A percentile compares a stretch with the other conserved stretches of the same genome.
Conservation (phyloP, 2,888 invertebrate species). For the Ormyrus labotus region DNA sequence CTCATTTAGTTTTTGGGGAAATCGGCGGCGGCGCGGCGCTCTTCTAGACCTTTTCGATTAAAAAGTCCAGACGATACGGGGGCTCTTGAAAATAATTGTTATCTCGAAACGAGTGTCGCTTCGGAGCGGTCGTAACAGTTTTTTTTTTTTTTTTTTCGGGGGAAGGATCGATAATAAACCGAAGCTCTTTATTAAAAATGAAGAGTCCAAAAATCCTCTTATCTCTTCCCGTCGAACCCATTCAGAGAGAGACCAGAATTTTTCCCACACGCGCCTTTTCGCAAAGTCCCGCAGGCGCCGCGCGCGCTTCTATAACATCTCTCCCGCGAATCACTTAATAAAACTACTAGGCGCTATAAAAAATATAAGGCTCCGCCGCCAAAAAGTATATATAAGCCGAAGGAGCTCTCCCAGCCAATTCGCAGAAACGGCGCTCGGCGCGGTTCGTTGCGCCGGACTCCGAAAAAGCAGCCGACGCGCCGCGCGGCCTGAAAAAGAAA, state of each 20-base stretch:
- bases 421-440: neutral
- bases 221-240: neutral
- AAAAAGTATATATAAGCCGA: neutral
- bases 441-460: slow-evolving; percentile 5
- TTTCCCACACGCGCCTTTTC: too few relatives aligned
- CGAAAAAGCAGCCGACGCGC: slow-evolving; percentile 33
- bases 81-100: too few relatives aligned
- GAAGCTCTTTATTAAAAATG: too few relatives aligned
- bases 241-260: neutral
- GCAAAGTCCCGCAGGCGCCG: slow-evolving; percentile 5
- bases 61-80: too few relatives aligned
- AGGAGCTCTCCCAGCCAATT: neutral
- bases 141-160: too few relatives aligned
- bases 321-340: slow-evolving; percentile 43
- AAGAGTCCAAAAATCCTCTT: neutral
- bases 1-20: slow-evolving; percentile 19
- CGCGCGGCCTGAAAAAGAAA: slow-evolving; percentile 12
- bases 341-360: slow-evolving; percentile 22
- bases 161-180: too few relatives aligned
- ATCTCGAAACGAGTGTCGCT: too few relatives aligned
- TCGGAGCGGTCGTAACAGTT: too few relatives aligned
- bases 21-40: slow-evolving; percentile 3
- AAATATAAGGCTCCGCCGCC: neutral
- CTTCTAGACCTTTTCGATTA: slow-evolving; percentile 6
- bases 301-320: slow-evolving; percentile 31